Evolutionary conservation across 2,113 vertebrate species (phyloP).

Genomic region (Saguinus midas): DNA sequence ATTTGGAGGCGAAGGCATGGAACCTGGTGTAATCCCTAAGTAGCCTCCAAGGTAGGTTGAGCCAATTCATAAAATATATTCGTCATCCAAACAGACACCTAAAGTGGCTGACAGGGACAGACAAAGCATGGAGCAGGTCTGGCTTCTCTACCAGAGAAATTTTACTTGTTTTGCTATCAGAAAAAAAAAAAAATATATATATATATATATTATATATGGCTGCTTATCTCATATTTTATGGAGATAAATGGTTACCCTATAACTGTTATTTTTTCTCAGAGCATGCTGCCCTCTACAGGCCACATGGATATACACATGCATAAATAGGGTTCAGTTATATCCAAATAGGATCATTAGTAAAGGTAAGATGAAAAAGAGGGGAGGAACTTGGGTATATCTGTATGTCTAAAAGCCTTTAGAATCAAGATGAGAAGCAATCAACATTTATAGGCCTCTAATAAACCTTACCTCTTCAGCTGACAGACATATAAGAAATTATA

Average conservation of each 20-base stretch:
- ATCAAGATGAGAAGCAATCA: not conserved
- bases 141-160: not conserved
- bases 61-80: not conserved
- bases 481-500: not conserved
- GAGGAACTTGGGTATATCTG: not conserved
- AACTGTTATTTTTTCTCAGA: not conserved
- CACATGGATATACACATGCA: not conserved
- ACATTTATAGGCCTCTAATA: not conserved
- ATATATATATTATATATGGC: not conserved
- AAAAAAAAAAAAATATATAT: not conserved
- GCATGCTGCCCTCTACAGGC: slow-evolving; percentile 64
- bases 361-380: not conserved
- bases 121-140: not conserved
- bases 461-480: not conserved
- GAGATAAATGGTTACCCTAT: not conserved
- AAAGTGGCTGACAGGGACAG: not conserved
- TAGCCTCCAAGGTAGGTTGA: not conserved
- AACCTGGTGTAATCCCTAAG: not conserved
- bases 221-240: not conserved
- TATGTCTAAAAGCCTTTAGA: not conserved
- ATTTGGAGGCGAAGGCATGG: not conserved
- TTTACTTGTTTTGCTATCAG: not conserved
- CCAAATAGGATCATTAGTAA: not conserved
- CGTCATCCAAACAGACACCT: not conserved
- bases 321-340: not conserved